phyloP scores from a whole-genome alignment of 1,140 invertebrate species.

The Drosophila biarmipes region DNA sequence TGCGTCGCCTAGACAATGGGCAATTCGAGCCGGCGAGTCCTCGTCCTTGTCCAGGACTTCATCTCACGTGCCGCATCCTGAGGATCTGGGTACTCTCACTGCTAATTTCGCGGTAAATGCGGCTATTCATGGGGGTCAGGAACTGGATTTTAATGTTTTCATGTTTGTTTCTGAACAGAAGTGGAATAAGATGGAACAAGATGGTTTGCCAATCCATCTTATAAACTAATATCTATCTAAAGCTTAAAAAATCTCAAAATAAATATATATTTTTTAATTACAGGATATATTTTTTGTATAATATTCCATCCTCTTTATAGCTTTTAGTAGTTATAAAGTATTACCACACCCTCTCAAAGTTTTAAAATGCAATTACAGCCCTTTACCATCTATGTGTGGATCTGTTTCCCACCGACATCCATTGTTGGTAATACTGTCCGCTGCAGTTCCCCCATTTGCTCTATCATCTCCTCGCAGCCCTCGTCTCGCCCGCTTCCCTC shows the following conservation, averaged over 20 bases:
- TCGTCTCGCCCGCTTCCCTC: not conserved
- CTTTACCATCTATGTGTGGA: not conserved
- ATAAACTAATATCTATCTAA: too few relatives aligned
- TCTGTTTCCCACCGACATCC: not conserved
- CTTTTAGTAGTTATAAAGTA: too few relatives aligned
- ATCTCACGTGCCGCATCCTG: not conserved
- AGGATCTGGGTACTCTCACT: not conserved
- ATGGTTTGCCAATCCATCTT: too few relatives aligned
- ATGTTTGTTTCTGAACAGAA: not conserved
- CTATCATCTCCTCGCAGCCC: not conserved
- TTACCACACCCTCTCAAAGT: too few relatives aligned
- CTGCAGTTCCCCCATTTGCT: slow-evolving; percentile 1
- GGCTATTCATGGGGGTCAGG: slow-evolving; percentile 1
- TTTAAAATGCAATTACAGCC: too few relatives aligned
- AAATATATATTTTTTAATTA: too few relatives aligned
- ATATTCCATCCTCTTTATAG: too few relatives aligned
- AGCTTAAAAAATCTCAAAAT: too few relatives aligned
- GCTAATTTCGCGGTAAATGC: slow-evolving; percentile 8
- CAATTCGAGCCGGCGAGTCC: not conserved
- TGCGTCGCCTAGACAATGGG: slow-evolving; percentile 21
- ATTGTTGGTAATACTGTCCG: not conserved
- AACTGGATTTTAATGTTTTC: not conserved
- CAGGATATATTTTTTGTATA: too few relatives aligned
- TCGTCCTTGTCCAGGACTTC: slow-evolving; percentile 3
- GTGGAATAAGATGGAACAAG: not conserved